Percentiles rank a stretch among this genome's conserved stretches.
Evolutionary conservation across 2,888 invertebrate species (phyloP).

Genomic region (Amphimallon solstitiale): DNA sequence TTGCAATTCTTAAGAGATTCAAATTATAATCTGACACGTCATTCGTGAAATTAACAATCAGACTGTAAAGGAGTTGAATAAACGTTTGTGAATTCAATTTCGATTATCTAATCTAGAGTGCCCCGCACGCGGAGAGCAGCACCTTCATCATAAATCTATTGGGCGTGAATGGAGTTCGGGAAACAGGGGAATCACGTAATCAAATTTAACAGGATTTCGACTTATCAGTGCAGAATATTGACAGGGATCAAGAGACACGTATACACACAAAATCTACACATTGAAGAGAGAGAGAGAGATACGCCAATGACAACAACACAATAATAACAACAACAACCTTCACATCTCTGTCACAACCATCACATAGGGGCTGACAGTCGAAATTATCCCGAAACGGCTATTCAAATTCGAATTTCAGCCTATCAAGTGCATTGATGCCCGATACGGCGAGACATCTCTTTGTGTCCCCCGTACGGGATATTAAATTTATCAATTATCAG

Average conservation of each 20-base stretch:
- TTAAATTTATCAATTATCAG: no score
- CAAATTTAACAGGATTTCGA: slow-evolving; percentile 35
- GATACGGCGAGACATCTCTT: no score
- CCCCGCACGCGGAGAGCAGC: not conserved
- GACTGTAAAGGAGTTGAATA: not conserved
- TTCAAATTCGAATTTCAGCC: no score
- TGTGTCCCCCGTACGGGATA: no score
- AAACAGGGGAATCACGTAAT: slow-evolving; percentile 33
- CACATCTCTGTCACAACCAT: no score
- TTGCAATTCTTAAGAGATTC: no score
- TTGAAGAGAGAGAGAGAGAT: no score
- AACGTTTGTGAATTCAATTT: slow-evolving; percentile 20
- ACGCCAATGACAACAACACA: not conserved
- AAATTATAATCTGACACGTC: no score
- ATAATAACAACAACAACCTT: not conserved
- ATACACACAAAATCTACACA: not conserved
- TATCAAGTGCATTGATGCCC: no score
- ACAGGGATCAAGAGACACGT: slow-evolving; percentile 34
- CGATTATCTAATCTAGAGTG: slow-evolving; percentile 21
- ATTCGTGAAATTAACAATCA: slow-evolving; percentile 6
- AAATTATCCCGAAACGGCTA: no score
- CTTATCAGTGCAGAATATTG: slow-evolving; percentile 32
- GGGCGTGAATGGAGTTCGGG: slow-evolving; percentile 20
- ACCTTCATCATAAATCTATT: slow-evolving; percentile 25
- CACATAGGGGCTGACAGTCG: no score